phyloP scores from a whole-genome alignment of 2,888 invertebrate species.

The Sicus ferrugineus region DNA sequence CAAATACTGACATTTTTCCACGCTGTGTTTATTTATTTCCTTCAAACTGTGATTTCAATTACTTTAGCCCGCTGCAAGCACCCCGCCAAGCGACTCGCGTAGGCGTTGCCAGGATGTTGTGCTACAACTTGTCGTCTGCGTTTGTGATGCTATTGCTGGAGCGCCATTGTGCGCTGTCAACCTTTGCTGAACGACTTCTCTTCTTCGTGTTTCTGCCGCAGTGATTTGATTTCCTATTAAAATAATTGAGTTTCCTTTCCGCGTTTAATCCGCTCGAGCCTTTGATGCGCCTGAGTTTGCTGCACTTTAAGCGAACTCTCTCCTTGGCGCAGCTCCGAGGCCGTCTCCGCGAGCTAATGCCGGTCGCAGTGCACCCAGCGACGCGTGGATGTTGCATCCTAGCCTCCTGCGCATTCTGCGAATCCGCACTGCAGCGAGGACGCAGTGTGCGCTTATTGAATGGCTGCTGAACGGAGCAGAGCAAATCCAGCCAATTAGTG shows the following conservation, averaged over 20 bases:
- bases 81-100: conserved; percentile 24
- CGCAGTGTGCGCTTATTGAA: conserved; percentile 23
- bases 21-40: conserved; percentile 19
- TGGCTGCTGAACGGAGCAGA: conserved; percentile 11
- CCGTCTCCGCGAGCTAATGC: not conserved
- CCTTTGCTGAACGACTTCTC: not conserved
- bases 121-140: not conserved
- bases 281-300: not conserved
- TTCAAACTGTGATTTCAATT: conserved; percentile 26
- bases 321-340: not conserved
- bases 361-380: too few species aligned
- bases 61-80: conserved; percentile 23
- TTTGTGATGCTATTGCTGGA: conserved; percentile 1
- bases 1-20: not conserved
- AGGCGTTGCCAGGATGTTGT: conserved; percentile 19
- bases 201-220: not conserved
- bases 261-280: not conserved
- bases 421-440: not conserved
- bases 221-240: conserved; percentile 25
- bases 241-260: conserved; percentile 24
- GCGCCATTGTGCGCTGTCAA: conserved; percentile 2
- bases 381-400: too few species aligned
- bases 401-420: not conserved
- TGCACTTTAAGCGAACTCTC: not conserved
- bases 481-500: conserved; percentile 31